These are phyloP conservation scores for Xestia c-nigrum DNA, from an alignment of 2,888 invertebrate genomes.

Conservation along the genomic window DNA sequence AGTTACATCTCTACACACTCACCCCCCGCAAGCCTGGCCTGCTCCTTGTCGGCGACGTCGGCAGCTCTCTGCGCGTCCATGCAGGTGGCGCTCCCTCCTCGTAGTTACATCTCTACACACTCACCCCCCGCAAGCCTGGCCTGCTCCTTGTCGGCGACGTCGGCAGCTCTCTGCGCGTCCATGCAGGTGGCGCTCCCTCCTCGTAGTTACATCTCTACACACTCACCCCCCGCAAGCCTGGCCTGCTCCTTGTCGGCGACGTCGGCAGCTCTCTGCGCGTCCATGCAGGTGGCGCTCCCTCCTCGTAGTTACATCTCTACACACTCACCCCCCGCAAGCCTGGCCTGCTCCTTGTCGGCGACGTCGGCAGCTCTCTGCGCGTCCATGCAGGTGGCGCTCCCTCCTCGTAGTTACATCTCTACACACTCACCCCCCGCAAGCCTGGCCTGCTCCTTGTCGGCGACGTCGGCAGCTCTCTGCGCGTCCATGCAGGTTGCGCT, in stretches of 20 bases:
- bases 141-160: slow-evolving; percentile 77
- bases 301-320: not conserved
- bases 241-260: slow-evolving; percentile 75
- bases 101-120: not conserved
- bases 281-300: slow-evolving; percentile 81
- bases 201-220: not conserved
- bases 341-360: slow-evolving; percentile 75
- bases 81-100: slow-evolving; percentile 75
- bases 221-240: slow-evolving; percentile 80
- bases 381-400: slow-evolving; percentile 81
- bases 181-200: slow-evolving; percentile 80
- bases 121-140: slow-evolving; percentile 81
- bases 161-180: slow-evolving; percentile 81
- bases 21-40: slow-evolving; percentile 81
- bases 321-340: slow-evolving; percentile 80
- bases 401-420: slow-evolving; percentile 45
- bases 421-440: slow-evolving; percentile 79
- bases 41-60: slow-evolving; percentile 76
- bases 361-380: slow-evolving; percentile 80
- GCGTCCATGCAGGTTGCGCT: slow-evolving; percentile 82
- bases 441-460: slow-evolving; percentile 76
- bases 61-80: slow-evolving; percentile 81
- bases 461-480: slow-evolving; percentile 77
- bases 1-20: not conserved
- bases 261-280: slow-evolving; percentile 81